Conservation (phyloP, 2,888 invertebrate genomes). For the Tineola bisselliella region DNA sequence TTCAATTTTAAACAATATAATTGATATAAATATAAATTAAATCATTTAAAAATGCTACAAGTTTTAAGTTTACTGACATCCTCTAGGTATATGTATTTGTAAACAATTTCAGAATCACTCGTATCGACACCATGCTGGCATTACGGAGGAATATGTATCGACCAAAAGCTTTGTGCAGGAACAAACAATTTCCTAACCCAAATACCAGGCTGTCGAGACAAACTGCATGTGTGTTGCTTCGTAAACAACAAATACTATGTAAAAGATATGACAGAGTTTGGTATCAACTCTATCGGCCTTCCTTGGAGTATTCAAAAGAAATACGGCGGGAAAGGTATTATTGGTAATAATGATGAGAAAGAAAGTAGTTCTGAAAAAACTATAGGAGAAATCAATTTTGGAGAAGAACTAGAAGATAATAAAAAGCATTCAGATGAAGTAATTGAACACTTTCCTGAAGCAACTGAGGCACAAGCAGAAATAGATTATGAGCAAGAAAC, state of each 20-base stretch:
- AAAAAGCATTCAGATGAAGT: too few species aligned
- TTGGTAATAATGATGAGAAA: conserved; percentile 21
- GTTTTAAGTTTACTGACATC: too few species aligned
- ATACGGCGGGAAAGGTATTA: conserved; percentile 38
- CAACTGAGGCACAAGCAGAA: too few species aligned
- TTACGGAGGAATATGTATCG: conserved; percentile 46
- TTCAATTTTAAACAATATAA: too few species aligned
- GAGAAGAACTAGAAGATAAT: not conserved
- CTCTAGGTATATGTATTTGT: too few species aligned
- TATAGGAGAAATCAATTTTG: not conserved
- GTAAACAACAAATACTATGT: conserved; percentile 40
- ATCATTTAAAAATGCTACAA: too few species aligned
- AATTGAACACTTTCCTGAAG: too few species aligned
- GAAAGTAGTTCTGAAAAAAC: not conserved
- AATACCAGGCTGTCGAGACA: conserved; percentile 43
- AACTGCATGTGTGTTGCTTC: conserved; percentile 48
- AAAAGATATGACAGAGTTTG: conserved; percentile 33
- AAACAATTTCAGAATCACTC: conserved; percentile 34
- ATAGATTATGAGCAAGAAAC: too few species aligned
- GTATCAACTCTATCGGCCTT: conserved; percentile 27
- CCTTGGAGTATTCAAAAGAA: conserved; percentile 33
- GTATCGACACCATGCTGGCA: conserved; percentile 44
- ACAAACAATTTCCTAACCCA: conserved; percentile 30
- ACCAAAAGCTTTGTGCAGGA: conserved; percentile 37
- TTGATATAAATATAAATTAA: too few species aligned